Evolutionary conservation across 1,140 invertebrate species (phyloP).

Genomic region (Glossosoma conforme): DNA sequence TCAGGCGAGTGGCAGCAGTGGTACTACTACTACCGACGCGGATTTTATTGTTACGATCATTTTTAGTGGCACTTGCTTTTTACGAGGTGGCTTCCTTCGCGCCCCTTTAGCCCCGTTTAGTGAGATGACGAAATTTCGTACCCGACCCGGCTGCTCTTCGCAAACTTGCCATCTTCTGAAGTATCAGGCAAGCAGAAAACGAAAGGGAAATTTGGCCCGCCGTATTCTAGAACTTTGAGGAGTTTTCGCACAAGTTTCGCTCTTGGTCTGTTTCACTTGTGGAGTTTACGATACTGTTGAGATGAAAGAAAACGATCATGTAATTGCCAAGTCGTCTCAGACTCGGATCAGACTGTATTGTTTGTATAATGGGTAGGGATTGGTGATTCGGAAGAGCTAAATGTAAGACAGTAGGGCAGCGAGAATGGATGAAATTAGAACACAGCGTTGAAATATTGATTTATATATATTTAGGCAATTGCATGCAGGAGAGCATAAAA

Average conservation of each 20-base stretch:
- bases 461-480: too few relatives aligned
- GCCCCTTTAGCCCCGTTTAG: constrained; percentile 22
- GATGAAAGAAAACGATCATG: constrained; percentile 30
- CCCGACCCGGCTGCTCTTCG: constrained; percentile 15
- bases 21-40: constrained; percentile 22
- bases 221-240: constrained; percentile 7
- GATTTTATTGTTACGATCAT: constrained; percentile 34
- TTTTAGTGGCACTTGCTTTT: constrained; percentile 33
- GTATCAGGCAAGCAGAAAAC: neutral
- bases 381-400: constrained; percentile 13
- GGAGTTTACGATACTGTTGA: constrained; percentile 29
- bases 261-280: constrained; percentile 19
- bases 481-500: too few relatives aligned
- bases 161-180: constrained; percentile 10
- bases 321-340: constrained; percentile 27
- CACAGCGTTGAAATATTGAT: too few relatives aligned
- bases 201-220: neutral
- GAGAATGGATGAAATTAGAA: too few relatives aligned
- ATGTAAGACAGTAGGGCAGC: too few relatives aligned
- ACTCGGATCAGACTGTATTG: constrained; percentile 28
- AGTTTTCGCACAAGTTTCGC: constrained; percentile 15
- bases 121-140: constrained; percentile 27
- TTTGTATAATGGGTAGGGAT: constrained; percentile 22
- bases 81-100: constrained; percentile 32
- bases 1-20: neutral